Evolutionary conservation across 2,113 vertebrate species (phyloP).

Genomic region (Rhabdornis inornatus): DNA sequence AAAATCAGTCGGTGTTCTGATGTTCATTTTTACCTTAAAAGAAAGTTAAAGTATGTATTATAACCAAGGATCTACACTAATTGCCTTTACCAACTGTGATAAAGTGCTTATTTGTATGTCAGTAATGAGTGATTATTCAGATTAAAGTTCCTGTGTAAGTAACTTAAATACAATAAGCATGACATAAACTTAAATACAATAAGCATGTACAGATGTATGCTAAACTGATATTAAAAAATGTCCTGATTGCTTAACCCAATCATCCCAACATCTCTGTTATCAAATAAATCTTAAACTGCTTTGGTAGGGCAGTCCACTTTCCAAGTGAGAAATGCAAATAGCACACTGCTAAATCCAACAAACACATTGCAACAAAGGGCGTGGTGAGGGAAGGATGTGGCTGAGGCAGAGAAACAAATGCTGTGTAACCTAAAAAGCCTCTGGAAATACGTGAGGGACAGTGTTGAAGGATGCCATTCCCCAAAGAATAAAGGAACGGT

Average conservation of each 20-base stretch:
- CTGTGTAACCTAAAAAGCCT: background rate
- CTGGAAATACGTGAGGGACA: background rate
- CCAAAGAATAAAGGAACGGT: background rate
- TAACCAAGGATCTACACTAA: background rate
- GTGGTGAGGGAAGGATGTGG: background rate
- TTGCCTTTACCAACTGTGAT: background rate
- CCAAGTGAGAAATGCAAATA: background rate
- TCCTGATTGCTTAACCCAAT: background rate
- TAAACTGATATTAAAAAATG: background rate
- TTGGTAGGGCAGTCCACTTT: background rate
- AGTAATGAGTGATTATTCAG: background rate
- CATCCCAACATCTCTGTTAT: background rate
- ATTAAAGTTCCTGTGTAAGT: background rate
- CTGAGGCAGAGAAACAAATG: background rate
- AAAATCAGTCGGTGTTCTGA: constrained; percentile 81
- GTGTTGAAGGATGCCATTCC: background rate
- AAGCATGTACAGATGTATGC: background rate
- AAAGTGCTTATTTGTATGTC: background rate
- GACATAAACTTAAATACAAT: background rate
- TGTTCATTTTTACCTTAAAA: constrained; percentile 83
- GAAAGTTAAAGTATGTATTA: background rate
- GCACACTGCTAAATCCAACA: background rate
- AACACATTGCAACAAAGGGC: background rate
- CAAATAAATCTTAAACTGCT: background rate
- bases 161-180: background rate